Evolutionary conservation across 2,113 vertebrate genomes (phyloP), one percentile per base, ranked within the genome.

Genomic region (Cryptoleucopteryx plumbea): DNA sequence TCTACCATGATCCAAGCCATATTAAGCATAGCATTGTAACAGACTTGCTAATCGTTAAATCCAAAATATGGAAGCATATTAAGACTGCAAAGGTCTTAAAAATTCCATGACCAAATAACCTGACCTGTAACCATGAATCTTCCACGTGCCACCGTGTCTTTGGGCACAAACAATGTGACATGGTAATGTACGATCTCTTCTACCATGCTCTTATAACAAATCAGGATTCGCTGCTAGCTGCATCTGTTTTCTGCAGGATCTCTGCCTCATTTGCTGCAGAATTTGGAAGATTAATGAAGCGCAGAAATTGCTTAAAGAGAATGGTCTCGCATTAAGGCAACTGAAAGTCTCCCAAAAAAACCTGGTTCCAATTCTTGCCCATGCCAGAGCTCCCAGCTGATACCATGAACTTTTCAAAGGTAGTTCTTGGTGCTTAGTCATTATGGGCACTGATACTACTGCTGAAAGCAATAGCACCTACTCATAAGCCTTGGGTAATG

Each of bases 261-360:
- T 92, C 95, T 86, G 88, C 87, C 88, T 94, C 94, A 82, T 94
- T 95, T 82, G 70, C 94, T 90, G 62, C 62, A 88, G 55, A 83
- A 90, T 88, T 53, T 90, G 67, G 91, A 92, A 83, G 79, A 93
- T 52, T 72, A 95, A 95, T 36, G 70, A 95, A 95, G 82, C 63
- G 62, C 48, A 70, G 67, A 77, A 92, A 86, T 45, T 88, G 86
- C 86, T 72, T 92, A 81, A 92, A 92, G 86, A 66, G 85, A 82
- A 83, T 26, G 25, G 58, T 73, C 45, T 90, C 62, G 23, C 13
- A 86, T 53, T 61, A 77, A 77, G 67, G 53, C 71, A 88, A 92
- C 48, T 40, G 70, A 75, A 88, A 88, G 66, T 25, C 23, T 91
- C 81, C 45, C 40, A 7, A 17, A 68, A 36, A 83, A 83, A 43